These are phyloP conservation scores for Pterocles burchelli DNA, from an alignment of 2,113 vertebrate species.

Conservation along the genomic window DNA sequence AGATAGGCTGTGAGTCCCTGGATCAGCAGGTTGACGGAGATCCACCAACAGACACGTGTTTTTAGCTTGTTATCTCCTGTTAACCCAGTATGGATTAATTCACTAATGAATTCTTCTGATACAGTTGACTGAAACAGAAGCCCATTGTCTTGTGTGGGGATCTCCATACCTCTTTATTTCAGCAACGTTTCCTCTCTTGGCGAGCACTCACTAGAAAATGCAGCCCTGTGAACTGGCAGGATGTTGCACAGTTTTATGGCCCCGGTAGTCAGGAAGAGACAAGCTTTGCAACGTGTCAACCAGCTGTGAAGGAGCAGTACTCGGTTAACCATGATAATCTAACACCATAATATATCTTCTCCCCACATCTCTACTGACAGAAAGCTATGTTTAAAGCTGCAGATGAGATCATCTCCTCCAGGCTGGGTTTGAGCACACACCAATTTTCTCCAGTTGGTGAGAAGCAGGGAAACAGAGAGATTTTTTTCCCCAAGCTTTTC, in stretches of 20 bases:
- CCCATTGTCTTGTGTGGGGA: not conserved
- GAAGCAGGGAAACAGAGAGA: not conserved
- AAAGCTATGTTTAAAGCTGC: not conserved
- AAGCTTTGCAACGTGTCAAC: accelerated
- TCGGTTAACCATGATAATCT: not conserved
- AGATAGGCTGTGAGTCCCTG: not conserved
- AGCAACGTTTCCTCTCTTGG: not conserved
- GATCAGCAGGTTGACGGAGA: not conserved
- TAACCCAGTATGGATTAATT: not conserved
- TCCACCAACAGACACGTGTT: not conserved
- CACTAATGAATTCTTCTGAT: not conserved
- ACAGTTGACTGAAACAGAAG: not conserved
- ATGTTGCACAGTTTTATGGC: not conserved
- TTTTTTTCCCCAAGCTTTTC: not conserved
- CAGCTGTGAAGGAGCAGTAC: not conserved
- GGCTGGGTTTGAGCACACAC: not conserved
- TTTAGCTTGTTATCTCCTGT: not conserved
- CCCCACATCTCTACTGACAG: not conserved
- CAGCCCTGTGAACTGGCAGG: not conserved
- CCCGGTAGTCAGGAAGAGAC: not conserved
- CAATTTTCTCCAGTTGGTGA: not conserved
- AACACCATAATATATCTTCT: not conserved
- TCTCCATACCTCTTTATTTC: not conserved
- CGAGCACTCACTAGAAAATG: not conserved
- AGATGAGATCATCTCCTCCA: not conserved